Evolutionary conservation across 1,140 invertebrate species (phyloP).

Genomic region (Apis florea): DNA sequence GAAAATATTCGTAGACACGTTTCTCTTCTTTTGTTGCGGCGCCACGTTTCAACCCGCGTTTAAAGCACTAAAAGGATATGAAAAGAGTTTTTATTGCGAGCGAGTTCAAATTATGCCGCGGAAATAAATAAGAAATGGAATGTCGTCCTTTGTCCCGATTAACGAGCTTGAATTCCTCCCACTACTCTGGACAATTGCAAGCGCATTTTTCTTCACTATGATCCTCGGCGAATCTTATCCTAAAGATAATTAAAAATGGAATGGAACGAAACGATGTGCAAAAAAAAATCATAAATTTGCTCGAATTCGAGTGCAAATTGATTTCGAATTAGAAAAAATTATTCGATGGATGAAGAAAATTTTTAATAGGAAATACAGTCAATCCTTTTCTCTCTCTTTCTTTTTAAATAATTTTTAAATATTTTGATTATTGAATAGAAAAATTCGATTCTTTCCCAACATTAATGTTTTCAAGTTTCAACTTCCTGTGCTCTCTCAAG

Average conservation of each 20-base stretch:
- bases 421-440: too few species aligned
- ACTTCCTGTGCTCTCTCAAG: too few species aligned
- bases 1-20: not conserved
- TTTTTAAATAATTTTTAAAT: too few species aligned
- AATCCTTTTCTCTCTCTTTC: too few species aligned
- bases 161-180: not conserved
- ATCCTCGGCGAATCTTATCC: not conserved
- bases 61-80: not conserved
- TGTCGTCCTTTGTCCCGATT: constrained; percentile 5
- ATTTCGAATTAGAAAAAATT: not conserved
- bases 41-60: not conserved
- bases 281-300: not conserved
- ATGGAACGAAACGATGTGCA: not conserved
- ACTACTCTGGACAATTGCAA: not conserved
- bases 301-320: not conserved
- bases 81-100: not conserved
- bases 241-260: not conserved
- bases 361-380: too few species aligned
- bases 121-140: constrained; percentile 25
- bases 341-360: not conserved
- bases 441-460: too few species aligned
- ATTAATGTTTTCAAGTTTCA: too few species aligned
- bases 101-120: constrained; percentile 18
- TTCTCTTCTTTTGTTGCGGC: not conserved
- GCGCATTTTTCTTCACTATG: too few species aligned